Base-by-base conservation (phyloP, 2,888 invertebrate genomes). In the Prosapia bicincta region DNA sequence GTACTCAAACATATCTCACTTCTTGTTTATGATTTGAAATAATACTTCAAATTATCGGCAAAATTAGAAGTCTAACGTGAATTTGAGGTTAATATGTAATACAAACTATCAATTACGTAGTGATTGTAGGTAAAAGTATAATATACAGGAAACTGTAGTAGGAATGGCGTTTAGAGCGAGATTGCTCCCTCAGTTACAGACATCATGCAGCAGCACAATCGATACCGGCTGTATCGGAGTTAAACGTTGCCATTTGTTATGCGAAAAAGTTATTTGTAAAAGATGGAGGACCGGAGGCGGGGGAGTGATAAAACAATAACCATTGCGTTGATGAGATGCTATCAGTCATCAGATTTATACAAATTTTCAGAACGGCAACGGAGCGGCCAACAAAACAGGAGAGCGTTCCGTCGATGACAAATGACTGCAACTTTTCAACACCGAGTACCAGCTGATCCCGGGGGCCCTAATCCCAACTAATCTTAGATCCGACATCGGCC, bases 341-440 rank as follows among this genome's bases (percentile, higher is more conserved):
- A 76, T 76, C 76, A 76, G 70, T 76, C 76, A 76, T 69, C 72
- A 76, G 76, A 76, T 76, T 76, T 76, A 76, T 66, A 76, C 76
- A 76, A 76, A 76, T 76, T 76, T 76, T 76, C 76, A 76, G 72
- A 38, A 38, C 38, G 38, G 38, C 72, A 72, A 69, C 76, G 76
- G 72, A 30, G 9, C 30, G 30, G 30, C 30, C 5, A 30, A 9
- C 76, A 76, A 76, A 76, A 73, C 76, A 76, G 72, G 26, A 38
- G 23, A 38, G 38, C 38, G 38, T 38, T 38, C 69, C 23, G 20
- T 38, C 24, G n/a, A 70, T 76, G 76, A 76, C 69, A 72, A 76
- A 76, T 76, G 76, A 69, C 65, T 43, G 66, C 72, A 43, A 76
- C 76, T 76, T 76, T 76, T 76, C 76, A 76, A 66, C 76, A 65